Base-by-base conservation (phyloP, 2,797 vertebrate species). In the Myoxocephalus aenaeus region DNA sequence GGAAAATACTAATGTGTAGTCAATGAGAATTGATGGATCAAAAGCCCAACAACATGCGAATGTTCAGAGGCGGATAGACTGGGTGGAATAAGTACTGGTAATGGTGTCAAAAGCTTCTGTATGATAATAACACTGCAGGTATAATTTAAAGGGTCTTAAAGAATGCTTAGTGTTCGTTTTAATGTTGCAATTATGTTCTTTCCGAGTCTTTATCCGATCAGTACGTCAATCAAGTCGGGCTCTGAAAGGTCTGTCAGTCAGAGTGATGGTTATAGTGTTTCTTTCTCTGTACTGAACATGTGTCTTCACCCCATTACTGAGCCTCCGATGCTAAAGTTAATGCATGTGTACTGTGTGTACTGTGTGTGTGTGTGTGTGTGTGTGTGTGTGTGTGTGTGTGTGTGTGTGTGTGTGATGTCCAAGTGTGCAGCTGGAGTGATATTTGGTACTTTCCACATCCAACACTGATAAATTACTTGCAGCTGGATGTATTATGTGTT, bases 401-500 rank as follows among this genome's bases (percentile, higher is more conserved):
- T 62, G 34, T 75, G 64, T 22, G 62, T 72, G 64, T 72, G 77
- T 71, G 65, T 42, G 58, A 79, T 79, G 73, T 84, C 78, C 70
- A 81, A 77, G 72, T 75, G 67, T 87, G 88, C 87, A 90, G 89
- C 92, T 89, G 89, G 66, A 82, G 90, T 86, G 77, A 91, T 90
- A 70, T 92, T 87, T 89, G 92, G 92, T 91, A 93, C 92, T 93
- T 93, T 93, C 92, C 92, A 87, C 65, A 78, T 74, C 62, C 70
- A 82, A 79, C 27, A 29, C 74, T 77, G 80, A 88, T 86, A 89
- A 90, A 93, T 93, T 82, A 90, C 87, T 92, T 84, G 83, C 91
- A 92, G 92, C 87, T 91, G 91, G 90, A 79, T 61, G 61, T 81
- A 56, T 80, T 54, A 53, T 82, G 38, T 70, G 70, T 77, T 80